Percentiles rank a stretch among this genome's conserved stretches.
phyloP scores from a whole-genome alignment of 2,113 vertebrate genomes.

The Psophia crepitans region DNA sequence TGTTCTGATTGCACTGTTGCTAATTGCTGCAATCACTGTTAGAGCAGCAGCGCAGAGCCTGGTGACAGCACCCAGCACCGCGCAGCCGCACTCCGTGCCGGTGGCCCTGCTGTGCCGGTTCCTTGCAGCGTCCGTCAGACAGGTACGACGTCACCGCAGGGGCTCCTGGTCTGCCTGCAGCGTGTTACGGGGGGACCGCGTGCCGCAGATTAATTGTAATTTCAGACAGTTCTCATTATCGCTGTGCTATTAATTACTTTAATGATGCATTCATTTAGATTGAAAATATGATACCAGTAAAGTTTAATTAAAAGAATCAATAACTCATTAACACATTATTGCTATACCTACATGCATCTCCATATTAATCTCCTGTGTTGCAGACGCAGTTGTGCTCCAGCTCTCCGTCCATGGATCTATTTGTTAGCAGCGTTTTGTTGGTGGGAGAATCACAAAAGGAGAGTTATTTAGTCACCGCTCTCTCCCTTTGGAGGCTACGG shows the following conservation, averaged over 20 bases:
- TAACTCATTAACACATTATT: conserved; percentile 64
- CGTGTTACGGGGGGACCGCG: not conserved
- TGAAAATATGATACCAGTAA: conserved; percentile 57
- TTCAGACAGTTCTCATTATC: not conserved
- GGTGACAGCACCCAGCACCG: fast-evolving
- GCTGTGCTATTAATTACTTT: conserved; percentile 61
- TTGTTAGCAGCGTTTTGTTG: not conserved
- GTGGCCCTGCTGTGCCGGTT: fast-evolving
- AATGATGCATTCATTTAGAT: conserved; percentile 57
- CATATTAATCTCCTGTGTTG: not conserved
- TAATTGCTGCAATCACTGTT: not conserved
- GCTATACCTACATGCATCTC: not conserved
- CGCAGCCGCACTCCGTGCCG: fast-evolving
- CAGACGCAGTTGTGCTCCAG: not conserved
- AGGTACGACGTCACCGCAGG: not conserved
- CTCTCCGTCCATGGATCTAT: not conserved
- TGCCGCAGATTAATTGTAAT: not conserved
- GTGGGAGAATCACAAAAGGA: not conserved
- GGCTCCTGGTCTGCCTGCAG: not conserved
- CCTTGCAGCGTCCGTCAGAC: fast-evolving
- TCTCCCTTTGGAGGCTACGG: not conserved
- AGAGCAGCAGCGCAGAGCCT: not conserved
- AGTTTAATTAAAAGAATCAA: conserved; percentile 68
- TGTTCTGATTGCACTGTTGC: not conserved
- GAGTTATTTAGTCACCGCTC: not conserved